Base-by-base conservation (phyloP, 1,140 invertebrate genomes). In the Dryas iulia region DNA sequence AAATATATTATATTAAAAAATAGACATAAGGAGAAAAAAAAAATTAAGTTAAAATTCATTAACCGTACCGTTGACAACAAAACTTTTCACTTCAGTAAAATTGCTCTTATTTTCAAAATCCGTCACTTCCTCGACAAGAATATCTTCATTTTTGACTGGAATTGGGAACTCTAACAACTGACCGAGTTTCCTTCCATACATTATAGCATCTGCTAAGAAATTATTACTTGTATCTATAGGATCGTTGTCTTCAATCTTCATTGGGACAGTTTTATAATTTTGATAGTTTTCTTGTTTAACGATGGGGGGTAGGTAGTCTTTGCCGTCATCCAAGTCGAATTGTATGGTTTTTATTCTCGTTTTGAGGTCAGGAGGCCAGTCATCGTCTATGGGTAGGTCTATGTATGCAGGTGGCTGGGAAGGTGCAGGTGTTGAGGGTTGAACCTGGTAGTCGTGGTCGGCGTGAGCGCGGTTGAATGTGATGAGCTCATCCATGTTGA, bases 351-450 rank as follows among this genome's bases (percentile, higher is more conserved):
- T 92, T 77, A 91, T 90, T 24, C 84, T 84, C 58, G 87, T 85
- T 72, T 91, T 91, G 31, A 85, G 71, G 35, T 85, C 83, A 0
- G 87, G 86, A 0, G 88, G 86, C 85, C 89, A 90, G 68, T 90
- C 89, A 52, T 92, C 91, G 68, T 92, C 91, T 59, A 92, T 86
- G n/a, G 90, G 90, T 3, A 92, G 75, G 71, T 92, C 91, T 39
- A 85, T 71, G 83, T 92, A 92, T 85, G n/a, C 74, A 72, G 6
- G 85, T n/a, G n/a, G n/a, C n/a, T n/a, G n/a, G n/a, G n/a, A n/a
- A n/a, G n/a, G n/a, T n/a, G n/a, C n/a, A n/a, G 78, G 66, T 31
- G 59, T 84, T 84, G 59, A 66, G 66, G 61, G 28, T 86, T 81
- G 53, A 76, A 39, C 59, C 59, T 82, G 90, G 81, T 92, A 92